phyloP scores from a whole-genome alignment of 2,113 vertebrate genomes.

The Pelvicachromis taeniatus region DNA sequence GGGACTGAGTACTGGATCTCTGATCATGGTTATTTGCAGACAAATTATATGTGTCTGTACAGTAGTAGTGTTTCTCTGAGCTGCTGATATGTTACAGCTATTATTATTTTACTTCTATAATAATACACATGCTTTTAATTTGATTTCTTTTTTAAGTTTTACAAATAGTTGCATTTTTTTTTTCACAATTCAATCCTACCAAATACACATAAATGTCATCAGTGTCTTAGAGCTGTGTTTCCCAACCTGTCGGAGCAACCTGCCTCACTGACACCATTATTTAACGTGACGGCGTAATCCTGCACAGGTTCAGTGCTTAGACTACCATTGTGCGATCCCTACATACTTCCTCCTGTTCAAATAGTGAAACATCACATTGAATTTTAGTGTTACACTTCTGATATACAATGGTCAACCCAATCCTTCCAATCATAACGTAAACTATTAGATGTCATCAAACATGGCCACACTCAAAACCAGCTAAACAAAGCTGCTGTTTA shows the following conservation, averaged over 20 bases:
- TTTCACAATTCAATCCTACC: neutral
- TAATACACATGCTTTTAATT: neutral
- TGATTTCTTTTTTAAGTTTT: neutral
- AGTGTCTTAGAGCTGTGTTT: too few species aligned
- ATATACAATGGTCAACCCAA: neutral
- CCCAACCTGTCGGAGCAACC: too few species aligned
- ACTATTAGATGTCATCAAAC: neutral
- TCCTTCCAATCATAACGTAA: neutral
- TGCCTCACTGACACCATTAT: neutral
- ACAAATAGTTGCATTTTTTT: neutral
- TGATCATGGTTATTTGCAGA: neutral
- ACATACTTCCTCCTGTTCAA: neutral
- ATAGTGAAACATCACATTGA: neutral
- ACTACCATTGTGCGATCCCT: neutral
- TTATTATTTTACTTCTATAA: neutral
- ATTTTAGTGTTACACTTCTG: neutral
- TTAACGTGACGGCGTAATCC: neutral
- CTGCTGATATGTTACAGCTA: neutral
- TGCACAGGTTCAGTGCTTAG: neutral
- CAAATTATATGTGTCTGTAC: neutral
- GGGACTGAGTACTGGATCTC: neutral
- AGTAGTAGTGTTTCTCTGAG: neutral
- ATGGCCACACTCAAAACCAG: neutral
- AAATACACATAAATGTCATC: neutral
- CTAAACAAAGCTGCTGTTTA: neutral